Percentiles rank a stretch among this genome's conserved stretches.
Conservation (phyloP, 2,888 invertebrate species). For the Drosophila nigritarsus region DNA sequence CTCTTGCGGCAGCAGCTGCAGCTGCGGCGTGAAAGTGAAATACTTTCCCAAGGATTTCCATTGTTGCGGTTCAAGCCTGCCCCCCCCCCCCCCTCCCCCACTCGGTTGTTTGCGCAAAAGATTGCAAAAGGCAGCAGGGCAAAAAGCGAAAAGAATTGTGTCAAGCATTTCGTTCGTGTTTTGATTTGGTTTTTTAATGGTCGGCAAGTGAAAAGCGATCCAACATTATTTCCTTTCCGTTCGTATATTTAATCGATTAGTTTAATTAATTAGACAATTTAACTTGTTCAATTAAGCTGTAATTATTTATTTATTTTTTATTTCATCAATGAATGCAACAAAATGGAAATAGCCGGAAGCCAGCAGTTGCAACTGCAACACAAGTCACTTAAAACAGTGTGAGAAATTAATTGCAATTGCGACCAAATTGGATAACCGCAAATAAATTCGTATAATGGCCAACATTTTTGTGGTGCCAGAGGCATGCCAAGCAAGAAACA, state of each 20-base stretch:
- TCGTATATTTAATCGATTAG: not conserved
- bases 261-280: conserved; percentile 15
- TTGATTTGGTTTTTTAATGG: conserved; percentile 55
- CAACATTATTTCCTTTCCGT: not conserved
- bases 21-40: conserved; percentile 71
- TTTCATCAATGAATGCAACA: conserved; percentile 10
- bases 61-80: conserved; percentile 63
- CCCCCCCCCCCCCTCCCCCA: not conserved
- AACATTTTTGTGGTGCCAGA: conserved; percentile 39
- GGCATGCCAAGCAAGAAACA: conserved; percentile 7
- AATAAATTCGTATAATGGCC: conserved; percentile 54
- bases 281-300: conserved; percentile 16
- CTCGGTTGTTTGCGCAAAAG: conserved; percentile 46
- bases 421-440: conserved; percentile 69
- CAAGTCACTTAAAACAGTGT: conserved; percentile 63
- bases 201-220: conserved; percentile 29
- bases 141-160: conserved; percentile 56
- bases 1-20: conserved; percentile 59
- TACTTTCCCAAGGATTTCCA: conserved; percentile 72
- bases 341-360: conserved; percentile 1
- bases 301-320: conserved; percentile 7
- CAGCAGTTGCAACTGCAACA: conserved; percentile 14
- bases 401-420: conserved; percentile 71
- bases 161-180: conserved; percentile 59
- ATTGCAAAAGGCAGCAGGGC: conserved; percentile 36